A percentile compares a stretch with the other conserved stretches of the same genome.
phyloP scores from a whole-genome alignment of 2,888 invertebrate genomes.

The Trachelus tabidus region DNA sequence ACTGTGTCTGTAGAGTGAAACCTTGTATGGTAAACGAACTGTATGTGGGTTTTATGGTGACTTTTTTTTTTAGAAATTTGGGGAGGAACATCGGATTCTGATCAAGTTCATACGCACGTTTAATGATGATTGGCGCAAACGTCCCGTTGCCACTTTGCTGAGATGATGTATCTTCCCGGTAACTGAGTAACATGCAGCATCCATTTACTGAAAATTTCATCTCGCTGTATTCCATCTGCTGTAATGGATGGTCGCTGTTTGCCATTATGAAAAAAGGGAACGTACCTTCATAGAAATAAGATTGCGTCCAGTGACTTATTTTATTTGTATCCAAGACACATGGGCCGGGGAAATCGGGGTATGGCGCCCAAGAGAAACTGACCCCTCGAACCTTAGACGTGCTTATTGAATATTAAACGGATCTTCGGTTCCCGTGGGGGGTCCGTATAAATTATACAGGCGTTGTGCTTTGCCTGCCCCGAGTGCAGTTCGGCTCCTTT shows the following conservation, averaged over 20 bases:
- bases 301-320: not conserved
- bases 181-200: not conserved
- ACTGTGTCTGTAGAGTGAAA: not conserved
- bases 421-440: constrained; percentile 22
- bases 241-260: not conserved
- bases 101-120: too few relatives aligned
- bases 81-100: too few relatives aligned
- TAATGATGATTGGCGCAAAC: not conserved
- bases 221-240: not conserved
- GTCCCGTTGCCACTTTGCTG: not conserved
- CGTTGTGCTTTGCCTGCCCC: not conserved
- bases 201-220: not conserved
- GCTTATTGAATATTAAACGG: constrained; percentile 48
- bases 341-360: not conserved
- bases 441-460: not conserved
- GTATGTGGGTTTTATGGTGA: not conserved
- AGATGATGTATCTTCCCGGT: not conserved
- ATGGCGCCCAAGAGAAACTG: constrained; percentile 4
- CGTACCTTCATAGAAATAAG: not conserved
- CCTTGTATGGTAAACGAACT: not conserved
- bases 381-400: constrained; percentile 25
- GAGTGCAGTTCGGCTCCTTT: not conserved
- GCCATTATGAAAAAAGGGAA: not conserved
- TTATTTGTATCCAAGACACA: not conserved
- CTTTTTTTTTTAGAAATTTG: too few relatives aligned